Evolutionary conservation across 2,797 vertebrate genomes (phyloP), one percentile per base, ranked within the genome.

Genomic region (Cuculus canorus): DNA sequence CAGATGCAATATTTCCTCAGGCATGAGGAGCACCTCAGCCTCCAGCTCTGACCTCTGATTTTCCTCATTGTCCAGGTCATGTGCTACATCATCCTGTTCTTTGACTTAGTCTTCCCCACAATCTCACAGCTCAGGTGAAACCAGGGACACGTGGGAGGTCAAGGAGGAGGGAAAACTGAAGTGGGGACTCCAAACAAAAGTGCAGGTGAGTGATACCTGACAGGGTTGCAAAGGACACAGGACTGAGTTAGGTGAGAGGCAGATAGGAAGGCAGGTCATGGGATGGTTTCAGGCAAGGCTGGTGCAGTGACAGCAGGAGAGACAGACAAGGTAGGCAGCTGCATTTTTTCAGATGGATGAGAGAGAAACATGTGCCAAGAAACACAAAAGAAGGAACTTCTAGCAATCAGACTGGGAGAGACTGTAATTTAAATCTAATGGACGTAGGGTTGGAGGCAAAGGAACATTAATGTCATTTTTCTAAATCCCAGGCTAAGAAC

Each of bases 401-500:
- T 3, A 88, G 25, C 59, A 85, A 14, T 63, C 57, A 83, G 18
- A 13, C 65, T 71, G 43, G 47, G 71, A 90, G 57, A 86, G 22
- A 56, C 19, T 71, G 52, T 53, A 75, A 90, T 52, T 93, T 81
- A 82, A 93, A 88, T 80, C 68, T 90, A 88, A 86, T 68, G 53
- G 66, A 33, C 82, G 53, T 33, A 37, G 28, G 23, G 33, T 75
- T 92, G 61, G 47, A 94, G 33, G 61, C 60, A 93, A 84, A 92
- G 28, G 28, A 94, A 88, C 47, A 75, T 73, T 95, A 94, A 89
- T 77, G 64, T 70, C 86, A 89, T 90, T 92, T 85, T 88, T 95
- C 81, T 93, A 92, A 96, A 95, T 93, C 93, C 86, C 72, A 81
- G 81, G 45, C 88, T 94, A 95, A 93, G 81, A 94, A 89, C 37